These are phyloP conservation scores for Strigamia maritima DNA, from an alignment of 2,888 invertebrate species.

Conservation along the genomic window DNA sequence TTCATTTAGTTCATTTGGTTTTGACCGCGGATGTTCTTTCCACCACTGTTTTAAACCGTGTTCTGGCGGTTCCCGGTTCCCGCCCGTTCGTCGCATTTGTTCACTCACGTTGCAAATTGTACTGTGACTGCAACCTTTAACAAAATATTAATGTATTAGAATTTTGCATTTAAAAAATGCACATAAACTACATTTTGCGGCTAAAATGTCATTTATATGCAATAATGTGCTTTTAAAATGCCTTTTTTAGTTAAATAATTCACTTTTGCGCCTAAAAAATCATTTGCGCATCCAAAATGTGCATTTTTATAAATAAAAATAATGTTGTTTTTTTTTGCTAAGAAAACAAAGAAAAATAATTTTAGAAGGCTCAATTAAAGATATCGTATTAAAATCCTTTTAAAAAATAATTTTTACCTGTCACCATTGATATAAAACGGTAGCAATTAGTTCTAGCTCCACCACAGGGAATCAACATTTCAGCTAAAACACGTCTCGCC, in stretches of 20 bases:
- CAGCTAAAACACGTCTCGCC: constrained; percentile 50
- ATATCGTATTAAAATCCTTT: no score
- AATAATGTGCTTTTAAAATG: not conserved
- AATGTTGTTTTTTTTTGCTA: not conserved
- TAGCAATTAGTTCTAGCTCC: constrained; percentile 49
- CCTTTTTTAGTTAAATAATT: not conserved
- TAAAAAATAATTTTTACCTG: constrained; percentile 44
- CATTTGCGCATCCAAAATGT: not conserved
- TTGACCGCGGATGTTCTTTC: constrained; percentile 43
- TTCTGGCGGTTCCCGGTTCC: constrained; percentile 48
- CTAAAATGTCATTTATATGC: not conserved
- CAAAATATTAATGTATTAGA: not conserved
- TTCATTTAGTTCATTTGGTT: constrained; percentile 5
- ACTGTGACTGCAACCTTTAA: constrained; percentile 47
- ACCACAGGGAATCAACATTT: constrained; percentile 52
- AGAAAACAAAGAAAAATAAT: no score
- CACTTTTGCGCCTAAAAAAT: not conserved
- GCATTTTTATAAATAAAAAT: not conserved
- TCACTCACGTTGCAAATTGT: constrained; percentile 48
- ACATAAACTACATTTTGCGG: no score
- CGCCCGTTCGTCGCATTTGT: constrained; percentile 48
- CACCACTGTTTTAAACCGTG: constrained; percentile 50
- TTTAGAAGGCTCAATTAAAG: no score
- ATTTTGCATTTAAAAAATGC: not conserved
- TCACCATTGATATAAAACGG: constrained; percentile 50